Percentiles rank a stretch among this genome's conserved stretches.
These are phyloP conservation scores for Artemia sinica DNA, from an alignment of 2,888 invertebrate species.

Conservation along the genomic window DNA sequence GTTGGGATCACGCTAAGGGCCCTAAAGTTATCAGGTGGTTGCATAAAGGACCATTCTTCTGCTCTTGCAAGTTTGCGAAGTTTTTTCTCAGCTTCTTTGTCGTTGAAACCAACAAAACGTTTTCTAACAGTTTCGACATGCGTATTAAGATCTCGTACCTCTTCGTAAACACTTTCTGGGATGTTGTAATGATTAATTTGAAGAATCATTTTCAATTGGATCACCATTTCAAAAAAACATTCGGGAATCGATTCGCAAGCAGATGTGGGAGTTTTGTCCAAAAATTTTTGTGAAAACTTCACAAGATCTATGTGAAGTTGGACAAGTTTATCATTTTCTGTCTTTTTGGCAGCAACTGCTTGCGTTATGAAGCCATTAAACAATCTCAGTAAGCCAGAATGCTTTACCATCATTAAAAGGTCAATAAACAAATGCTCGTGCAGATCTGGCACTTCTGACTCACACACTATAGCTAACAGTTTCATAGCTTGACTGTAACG, in stretches of 20 bases:
- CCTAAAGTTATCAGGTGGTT: slow-evolving; percentile 35
- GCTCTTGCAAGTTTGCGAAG: neutral
- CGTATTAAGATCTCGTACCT: neutral
- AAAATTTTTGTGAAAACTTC: neutral
- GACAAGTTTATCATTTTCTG: neutral
- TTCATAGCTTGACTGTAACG: neutral
- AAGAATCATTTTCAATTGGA: neutral
- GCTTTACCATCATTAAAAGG: neutral
- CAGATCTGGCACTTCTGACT: neutral
- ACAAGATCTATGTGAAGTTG: slow-evolving; percentile 6
- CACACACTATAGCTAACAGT: neutral
- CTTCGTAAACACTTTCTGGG: neutral
- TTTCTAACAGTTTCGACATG: neutral
- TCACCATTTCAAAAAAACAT: neutral
- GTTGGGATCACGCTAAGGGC: slow-evolving; percentile 31
- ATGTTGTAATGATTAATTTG: neutral
- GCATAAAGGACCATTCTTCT: slow-evolving; percentile 4
- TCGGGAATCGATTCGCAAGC: neutral
- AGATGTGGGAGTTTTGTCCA: neutral
- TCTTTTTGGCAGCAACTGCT: neutral
- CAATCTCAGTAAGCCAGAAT: neutral
- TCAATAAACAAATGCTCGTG: neutral
- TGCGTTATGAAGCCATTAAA: neutral
- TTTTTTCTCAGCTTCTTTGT: neutral
- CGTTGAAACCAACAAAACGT: neutral